A percentile compares a stretch with the other conserved stretches of the same genome.
Conservation (phyloP, 1,140 invertebrate genomes). For the Metopolophium dirhodum region DNA sequence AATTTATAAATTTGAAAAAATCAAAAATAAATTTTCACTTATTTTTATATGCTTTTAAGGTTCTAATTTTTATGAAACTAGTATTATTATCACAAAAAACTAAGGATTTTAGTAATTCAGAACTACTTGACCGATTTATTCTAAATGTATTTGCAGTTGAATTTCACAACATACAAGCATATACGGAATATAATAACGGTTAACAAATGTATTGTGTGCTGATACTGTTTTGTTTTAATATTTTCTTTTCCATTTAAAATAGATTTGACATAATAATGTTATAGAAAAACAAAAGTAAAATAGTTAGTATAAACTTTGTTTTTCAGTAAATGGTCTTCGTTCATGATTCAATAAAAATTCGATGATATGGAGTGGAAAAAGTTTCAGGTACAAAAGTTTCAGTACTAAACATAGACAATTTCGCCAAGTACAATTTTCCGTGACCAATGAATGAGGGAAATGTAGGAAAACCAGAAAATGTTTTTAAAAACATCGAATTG, state of each 20-base stretch:
- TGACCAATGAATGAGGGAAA: conserved; percentile 14
- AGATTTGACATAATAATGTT: neutral
- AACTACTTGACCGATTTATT: no score
- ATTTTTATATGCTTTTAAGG: no score
- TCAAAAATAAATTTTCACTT: no score
- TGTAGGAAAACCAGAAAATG: conserved; percentile 19
- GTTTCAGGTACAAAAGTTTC: conserved; percentile 45
- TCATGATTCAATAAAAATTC: conserved; percentile 3
- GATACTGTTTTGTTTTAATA: neutral
- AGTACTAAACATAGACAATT: conserved; percentile 13
- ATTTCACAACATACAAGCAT: no score
- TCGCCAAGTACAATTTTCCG: conserved; percentile 1
- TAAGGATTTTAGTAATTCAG: no score
- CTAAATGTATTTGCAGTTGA: no score
- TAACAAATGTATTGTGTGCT: no score
- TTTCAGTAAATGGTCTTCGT: neutral
- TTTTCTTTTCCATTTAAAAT: neutral
- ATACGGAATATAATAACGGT: no score
- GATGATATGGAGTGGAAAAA: conserved; percentile 25
- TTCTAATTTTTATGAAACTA: no score
- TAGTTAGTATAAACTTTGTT: neutral
- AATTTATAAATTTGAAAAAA: no score
- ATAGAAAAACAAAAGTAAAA: neutral
- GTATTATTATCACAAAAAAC: no score
- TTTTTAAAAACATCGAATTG: conserved; percentile 53